A percentile compares a stretch with the other conserved stretches of the same genome.
These are phyloP conservation scores for Isurus oxyrinchus DNA, from an alignment of 2,113 vertebrate genomes.

Conservation along the genomic window DNA sequence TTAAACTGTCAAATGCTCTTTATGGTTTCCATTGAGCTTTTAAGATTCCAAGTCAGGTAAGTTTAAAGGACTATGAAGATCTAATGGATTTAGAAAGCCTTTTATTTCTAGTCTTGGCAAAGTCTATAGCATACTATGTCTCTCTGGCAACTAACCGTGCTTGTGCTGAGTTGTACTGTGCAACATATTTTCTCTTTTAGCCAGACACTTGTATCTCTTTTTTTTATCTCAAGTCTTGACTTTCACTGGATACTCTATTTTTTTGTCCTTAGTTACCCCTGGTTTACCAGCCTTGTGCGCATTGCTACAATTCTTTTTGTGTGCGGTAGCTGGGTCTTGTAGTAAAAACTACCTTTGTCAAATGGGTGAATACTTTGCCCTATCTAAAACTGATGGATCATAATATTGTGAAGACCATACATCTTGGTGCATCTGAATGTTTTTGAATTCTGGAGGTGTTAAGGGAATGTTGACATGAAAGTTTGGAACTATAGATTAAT, in stretches of 20 bases:
- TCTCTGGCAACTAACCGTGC: neutral
- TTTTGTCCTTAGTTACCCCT: neutral
- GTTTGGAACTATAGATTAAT: neutral
- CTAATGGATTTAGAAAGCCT: neutral
- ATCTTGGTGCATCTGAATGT: neutral
- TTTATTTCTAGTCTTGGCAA: constrained; percentile 16
- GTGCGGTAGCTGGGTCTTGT: neutral
- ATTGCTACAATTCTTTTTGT: neutral
- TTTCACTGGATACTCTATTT: neutral
- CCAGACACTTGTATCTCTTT: neutral
- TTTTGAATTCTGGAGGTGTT: neutral
- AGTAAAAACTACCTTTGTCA: neutral
- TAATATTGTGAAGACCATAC: neutral
- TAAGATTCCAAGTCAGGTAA: neutral
- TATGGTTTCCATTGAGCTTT: neutral
- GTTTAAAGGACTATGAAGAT: neutral
- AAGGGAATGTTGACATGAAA: neutral
- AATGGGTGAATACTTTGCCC: neutral
- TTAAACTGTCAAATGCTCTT: neutral
- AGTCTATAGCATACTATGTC: neutral
- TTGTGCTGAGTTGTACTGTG: neutral
- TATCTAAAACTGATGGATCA: neutral
- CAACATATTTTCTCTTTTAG: neutral
- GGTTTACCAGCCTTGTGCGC: neutral
- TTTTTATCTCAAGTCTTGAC: neutral